These are phyloP conservation scores for Cebidichthys violaceus DNA, from an alignment of 2,113 vertebrate species.

Conservation along the genomic window DNA sequence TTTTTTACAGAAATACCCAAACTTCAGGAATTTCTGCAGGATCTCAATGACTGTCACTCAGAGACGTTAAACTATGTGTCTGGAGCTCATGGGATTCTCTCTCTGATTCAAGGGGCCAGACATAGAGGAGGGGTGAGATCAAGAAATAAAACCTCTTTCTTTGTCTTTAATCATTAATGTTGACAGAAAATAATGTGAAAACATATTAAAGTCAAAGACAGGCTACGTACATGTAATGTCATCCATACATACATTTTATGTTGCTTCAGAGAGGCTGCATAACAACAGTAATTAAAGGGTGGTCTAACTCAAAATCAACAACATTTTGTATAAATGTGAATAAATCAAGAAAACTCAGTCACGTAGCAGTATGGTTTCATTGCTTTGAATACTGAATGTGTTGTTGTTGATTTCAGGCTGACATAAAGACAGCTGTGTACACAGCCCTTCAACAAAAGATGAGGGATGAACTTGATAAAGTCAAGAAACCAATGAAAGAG, in stretches of 20 bases:
- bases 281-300: neutral
- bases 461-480: rapidly evolving
- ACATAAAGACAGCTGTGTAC: neutral
- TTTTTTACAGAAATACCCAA: constrained; percentile 51
- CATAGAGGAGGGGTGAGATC: constrained; percentile 13
- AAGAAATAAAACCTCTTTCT: neutral
- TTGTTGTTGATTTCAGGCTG: constrained; percentile 24
- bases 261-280: neutral
- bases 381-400: neutral
- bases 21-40: constrained; percentile 23
- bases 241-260: neutral
- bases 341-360: neutral
- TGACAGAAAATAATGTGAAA: neutral
- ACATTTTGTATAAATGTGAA: neutral
- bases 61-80: constrained; percentile 50
- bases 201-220: neutral
- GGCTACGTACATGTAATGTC: neutral
- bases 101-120: constrained; percentile 49
- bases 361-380: neutral
- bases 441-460: neutral
- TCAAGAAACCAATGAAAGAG: neutral
- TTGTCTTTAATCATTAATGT: neutral
- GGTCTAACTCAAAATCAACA: no score
- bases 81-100: constrained; percentile 57
- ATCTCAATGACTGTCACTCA: constrained; percentile 47